phyloP scores from a whole-genome alignment of 2,888 invertebrate genomes.

The Caenorhabditis sinica region DNA sequence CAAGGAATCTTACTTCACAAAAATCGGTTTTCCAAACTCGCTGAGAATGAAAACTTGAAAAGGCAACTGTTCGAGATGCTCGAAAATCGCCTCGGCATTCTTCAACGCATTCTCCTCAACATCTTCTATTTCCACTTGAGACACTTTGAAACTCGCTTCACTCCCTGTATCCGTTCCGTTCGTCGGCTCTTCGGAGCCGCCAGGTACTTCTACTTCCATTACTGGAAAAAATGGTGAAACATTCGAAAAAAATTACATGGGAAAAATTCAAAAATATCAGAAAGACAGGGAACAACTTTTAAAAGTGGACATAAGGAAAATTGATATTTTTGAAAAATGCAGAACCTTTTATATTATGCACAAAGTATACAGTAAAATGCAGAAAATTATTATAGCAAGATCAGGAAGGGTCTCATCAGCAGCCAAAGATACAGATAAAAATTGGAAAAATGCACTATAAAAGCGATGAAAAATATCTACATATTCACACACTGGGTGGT shows the following conservation, averaged over 20 bases:
- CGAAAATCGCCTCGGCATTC: conserved; percentile 68
- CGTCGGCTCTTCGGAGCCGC: conserved; percentile 56
- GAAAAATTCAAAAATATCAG: conserved; percentile 2
- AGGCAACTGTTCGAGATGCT: conserved; percentile 71
- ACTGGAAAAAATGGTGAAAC: background rate
- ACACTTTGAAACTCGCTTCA: conserved; percentile 60
- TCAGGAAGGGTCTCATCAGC: conserved; percentile 6
- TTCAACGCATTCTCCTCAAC: conserved; percentile 49
- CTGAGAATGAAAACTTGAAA: conserved; percentile 81
- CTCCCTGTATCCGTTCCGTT: conserved; percentile 53
- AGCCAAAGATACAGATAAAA: conserved; percentile 23
- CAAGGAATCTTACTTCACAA: conserved; percentile 72
- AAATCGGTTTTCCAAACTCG: conserved; percentile 81
- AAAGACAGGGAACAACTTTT: background rate
- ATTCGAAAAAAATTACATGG: background rate
- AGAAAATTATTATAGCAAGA: conserved; percentile 9
- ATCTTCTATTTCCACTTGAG: conserved; percentile 51
- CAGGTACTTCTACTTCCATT: conserved; percentile 67
- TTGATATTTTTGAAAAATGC: background rate
- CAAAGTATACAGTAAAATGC: conserved; percentile 5
- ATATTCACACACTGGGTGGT: conserved; percentile 26
- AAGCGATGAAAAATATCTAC: conserved; percentile 31
- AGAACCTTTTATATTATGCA: background rate
- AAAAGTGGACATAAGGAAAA: background rate
- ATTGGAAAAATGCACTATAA: conserved; percentile 23